Conservation (phyloP, 1,140 invertebrate species). For the Dendroctonus valens region DNA sequence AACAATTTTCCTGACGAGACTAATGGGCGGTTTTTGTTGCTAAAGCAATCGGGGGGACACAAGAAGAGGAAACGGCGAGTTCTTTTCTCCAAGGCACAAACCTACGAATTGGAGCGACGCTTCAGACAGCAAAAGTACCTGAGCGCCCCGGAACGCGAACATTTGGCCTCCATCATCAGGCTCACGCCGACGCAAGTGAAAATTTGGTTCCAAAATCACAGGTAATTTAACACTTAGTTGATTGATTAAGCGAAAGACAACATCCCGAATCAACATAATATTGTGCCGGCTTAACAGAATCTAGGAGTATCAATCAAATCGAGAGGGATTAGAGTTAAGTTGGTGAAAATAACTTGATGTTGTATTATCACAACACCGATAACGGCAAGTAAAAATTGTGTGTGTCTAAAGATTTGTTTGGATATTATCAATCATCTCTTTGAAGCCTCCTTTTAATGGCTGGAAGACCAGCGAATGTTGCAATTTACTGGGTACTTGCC, state of each 20-base stretch:
- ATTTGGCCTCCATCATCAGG: slow-evolving; percentile 90
- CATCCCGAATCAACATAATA: too few relatives aligned
- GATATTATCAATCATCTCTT: background rate
- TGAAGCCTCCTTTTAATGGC: too few relatives aligned
- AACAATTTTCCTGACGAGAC: background rate
- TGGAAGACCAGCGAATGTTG: too few relatives aligned
- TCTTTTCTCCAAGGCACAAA: slow-evolving; percentile 98
- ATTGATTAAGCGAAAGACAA: too few relatives aligned
- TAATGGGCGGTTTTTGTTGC: background rate
- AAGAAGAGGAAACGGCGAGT: slow-evolving; percentile 96
- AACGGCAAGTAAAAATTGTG: slow-evolving; percentile 3
- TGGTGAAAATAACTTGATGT: background rate
- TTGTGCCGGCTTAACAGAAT: too few relatives aligned
- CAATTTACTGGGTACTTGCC: too few relatives aligned
- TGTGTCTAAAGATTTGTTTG: slow-evolving; percentile 13
- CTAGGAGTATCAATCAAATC: slow-evolving; percentile 20
- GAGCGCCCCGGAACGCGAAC: slow-evolving; percentile 93
- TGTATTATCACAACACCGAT: background rate
- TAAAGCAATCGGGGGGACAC: slow-evolving; percentile 48
- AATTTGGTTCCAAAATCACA: slow-evolving; percentile 87
- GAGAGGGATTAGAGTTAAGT: slow-evolving; percentile 6
- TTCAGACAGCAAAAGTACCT: slow-evolving; percentile 96
- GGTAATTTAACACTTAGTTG: slow-evolving; percentile 45
- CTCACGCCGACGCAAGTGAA: slow-evolving; percentile 93
- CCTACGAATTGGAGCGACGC: slow-evolving; percentile 90